These are phyloP conservation scores for Drosophila triauraria DNA, from an alignment of 1,140 invertebrate genomes.

Conservation along the genomic window DNA sequence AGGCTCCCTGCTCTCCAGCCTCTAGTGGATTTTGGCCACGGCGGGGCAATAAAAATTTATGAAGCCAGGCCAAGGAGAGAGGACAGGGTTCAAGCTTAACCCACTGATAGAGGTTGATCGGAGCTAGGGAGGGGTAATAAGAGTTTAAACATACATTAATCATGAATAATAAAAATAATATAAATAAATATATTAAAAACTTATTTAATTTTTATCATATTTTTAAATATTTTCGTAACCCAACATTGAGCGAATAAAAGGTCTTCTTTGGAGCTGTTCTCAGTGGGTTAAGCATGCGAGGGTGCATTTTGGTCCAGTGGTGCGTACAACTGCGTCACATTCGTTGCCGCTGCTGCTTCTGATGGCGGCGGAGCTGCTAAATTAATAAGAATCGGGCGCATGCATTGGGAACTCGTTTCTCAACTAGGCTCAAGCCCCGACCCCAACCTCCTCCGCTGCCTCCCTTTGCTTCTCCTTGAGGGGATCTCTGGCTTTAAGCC, in stretches of 20 bases:
- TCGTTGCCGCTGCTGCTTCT: slow-evolving; percentile 3
- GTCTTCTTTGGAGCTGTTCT: no score
- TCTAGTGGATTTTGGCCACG: slow-evolving; percentile 12
- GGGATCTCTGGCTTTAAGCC: slow-evolving; percentile 37
- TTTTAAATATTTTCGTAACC: no score
- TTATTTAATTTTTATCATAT: no score
- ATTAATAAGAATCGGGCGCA: slow-evolving; percentile 52
- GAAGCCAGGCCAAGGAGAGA: slow-evolving; percentile 24
- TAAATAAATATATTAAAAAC: no score
- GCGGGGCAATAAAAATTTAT: slow-evolving; percentile 67
- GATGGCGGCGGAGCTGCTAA: slow-evolving; percentile 25
- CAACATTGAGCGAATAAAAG: no score
- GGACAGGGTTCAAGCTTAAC: slow-evolving; percentile 28
- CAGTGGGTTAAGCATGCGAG: slow-evolving; percentile 7
- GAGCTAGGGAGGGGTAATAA: not conserved
- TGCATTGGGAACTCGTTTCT: slow-evolving; percentile 53
- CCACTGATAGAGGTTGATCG: not conserved
- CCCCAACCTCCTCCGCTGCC: no score
- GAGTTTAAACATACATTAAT: no score
- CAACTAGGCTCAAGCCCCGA: slow-evolving; percentile 24
- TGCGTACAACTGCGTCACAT: slow-evolving; percentile 46
- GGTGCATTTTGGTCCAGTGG: slow-evolving; percentile 8
- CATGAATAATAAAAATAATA: not conserved
- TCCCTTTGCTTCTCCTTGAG: not conserved
- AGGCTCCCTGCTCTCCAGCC: not conserved